Percentiles rank a stretch among this genome's conserved stretches.
Conservation (phyloP, 2,888 invertebrate species). For the Drosophila seclusa region DNA sequence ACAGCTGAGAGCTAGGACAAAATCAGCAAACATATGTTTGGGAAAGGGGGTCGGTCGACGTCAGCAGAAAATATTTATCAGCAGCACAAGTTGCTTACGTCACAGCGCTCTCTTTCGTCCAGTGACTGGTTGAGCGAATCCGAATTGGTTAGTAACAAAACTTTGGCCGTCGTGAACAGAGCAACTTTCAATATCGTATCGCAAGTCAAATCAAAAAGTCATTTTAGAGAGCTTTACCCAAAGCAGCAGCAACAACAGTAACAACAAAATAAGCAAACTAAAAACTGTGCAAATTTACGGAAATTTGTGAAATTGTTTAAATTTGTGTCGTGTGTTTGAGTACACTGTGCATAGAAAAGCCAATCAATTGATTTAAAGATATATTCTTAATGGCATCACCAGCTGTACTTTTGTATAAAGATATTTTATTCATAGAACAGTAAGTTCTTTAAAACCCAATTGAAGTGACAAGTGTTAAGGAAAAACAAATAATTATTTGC, state of each 20-base stretch:
- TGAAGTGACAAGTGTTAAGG: slow-evolving; percentile 32
- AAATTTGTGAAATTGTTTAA: slow-evolving; percentile 64
- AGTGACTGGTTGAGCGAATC: slow-evolving; percentile 40
- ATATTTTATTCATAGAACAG: slow-evolving; percentile 78
- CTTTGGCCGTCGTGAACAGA: slow-evolving; percentile 69
- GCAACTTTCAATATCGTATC: slow-evolving; percentile 51
- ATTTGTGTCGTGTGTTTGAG: slow-evolving; percentile 23
- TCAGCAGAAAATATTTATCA: slow-evolving; percentile 31
- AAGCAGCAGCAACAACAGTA: slow-evolving; percentile 35
- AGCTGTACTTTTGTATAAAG: slow-evolving; percentile 77
- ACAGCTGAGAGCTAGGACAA: slow-evolving; percentile 25
- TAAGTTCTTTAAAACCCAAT: slow-evolving; percentile 48
- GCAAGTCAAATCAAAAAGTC: slow-evolving; percentile 25
- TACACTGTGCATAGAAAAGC: slow-evolving; percentile 15
- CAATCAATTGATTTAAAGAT: slow-evolving; percentile 18
- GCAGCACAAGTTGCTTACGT: slow-evolving; percentile 23
- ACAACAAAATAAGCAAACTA: not conserved
- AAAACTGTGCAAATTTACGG: slow-evolving; percentile 57
- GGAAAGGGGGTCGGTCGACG: slow-evolving; percentile 13
- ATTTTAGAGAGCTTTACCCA: slow-evolving; percentile 37
- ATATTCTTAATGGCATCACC: slow-evolving; percentile 77
- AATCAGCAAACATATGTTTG: not conserved
- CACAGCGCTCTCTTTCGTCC: slow-evolving; percentile 34
- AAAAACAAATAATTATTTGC: slow-evolving; percentile 42
- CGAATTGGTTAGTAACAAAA: slow-evolving; percentile 73